These are phyloP conservation scores for Coregonus sp. DNA, from an alignment of 2,797 vertebrate species.

Conservation along the genomic window DNA sequence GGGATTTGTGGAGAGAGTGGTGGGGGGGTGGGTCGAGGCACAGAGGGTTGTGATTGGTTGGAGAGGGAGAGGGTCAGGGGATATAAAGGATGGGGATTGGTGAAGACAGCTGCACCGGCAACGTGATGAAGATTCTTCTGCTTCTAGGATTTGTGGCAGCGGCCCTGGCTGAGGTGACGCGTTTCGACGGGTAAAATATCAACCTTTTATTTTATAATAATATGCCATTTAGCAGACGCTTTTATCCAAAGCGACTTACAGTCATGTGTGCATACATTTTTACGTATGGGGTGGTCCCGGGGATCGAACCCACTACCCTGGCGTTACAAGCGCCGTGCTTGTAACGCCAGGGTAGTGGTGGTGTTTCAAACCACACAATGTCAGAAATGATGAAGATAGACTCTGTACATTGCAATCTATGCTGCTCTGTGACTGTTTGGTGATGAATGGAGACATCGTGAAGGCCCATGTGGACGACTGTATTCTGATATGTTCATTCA, in stretches of 20 bases:
- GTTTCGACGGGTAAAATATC: conserved; percentile 83
- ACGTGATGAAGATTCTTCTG: conserved; percentile 82
- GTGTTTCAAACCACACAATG: conserved; percentile 26
- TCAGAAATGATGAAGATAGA: conserved; percentile 20
- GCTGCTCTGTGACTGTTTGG: not conserved
- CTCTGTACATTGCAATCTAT: conserved; percentile 1
- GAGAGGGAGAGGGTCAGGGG: conserved; percentile 61
- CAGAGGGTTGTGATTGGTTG: conserved; percentile 63
- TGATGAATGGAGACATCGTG: not conserved
- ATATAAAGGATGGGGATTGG: conserved; percentile 65
- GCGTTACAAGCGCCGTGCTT: too few relatives aligned
- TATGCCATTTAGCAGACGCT: too few relatives aligned
- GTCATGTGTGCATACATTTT: too few relatives aligned
- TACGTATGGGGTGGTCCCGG: too few relatives aligned
- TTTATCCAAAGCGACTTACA: too few relatives aligned
- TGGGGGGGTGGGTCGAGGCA: not conserved
- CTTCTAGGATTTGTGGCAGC: conserved; percentile 79
- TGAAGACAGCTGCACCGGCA: conserved; percentile 49
- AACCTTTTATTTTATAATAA: conserved; percentile 11
- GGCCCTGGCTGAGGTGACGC: conserved; percentile 59
- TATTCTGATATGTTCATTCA: not conserved
- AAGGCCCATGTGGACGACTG: not conserved
- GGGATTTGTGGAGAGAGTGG: conserved; percentile 63
- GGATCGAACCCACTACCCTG: too few relatives aligned
- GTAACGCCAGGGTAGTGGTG: too few relatives aligned